These are phyloP conservation scores for Acinonyx jubatus DNA, from an alignment of 2,113 vertebrate genomes.

Conservation along the genomic window DNA sequence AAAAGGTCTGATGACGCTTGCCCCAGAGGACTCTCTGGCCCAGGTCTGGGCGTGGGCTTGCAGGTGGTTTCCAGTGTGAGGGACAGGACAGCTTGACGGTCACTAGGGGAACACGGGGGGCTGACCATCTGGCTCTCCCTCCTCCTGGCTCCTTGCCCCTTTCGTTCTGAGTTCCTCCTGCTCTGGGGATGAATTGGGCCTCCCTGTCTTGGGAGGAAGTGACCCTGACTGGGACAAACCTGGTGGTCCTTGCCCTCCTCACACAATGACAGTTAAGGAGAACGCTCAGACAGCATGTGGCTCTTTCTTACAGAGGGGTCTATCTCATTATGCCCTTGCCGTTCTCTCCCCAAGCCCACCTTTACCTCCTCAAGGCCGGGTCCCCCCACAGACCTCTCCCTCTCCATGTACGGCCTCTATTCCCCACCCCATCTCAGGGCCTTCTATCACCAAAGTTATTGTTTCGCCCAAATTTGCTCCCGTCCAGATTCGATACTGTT, in stretches of 20 bases:
- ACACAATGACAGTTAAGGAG: background rate
- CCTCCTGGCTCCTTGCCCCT: background rate
- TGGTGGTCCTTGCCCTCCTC: background rate
- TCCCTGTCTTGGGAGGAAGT: background rate
- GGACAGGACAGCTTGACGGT: background rate
- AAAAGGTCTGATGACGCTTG: background rate
- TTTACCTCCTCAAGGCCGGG: background rate
- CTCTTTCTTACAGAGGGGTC: background rate
- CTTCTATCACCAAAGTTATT: background rate
- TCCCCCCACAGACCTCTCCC: too few relatives aligned
- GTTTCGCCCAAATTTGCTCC: background rate
- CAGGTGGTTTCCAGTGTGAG: background rate
- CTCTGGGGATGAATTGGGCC: background rate
- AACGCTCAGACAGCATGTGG: fast-evolving
- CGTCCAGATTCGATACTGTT: background rate
- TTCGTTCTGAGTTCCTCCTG: background rate
- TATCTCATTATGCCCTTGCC: background rate
- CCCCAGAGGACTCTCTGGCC: background rate
- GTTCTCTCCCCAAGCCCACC: background rate
- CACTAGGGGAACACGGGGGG: background rate
- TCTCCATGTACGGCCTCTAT: background rate
- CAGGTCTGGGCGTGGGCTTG: too few relatives aligned
- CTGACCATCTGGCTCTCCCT: too few relatives aligned
- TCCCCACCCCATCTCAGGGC: background rate
- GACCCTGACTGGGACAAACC: background rate